Percentiles rank a stretch among this genome's conserved stretches.
These are phyloP conservation scores for Sericinus montela DNA, from an alignment of 2,888 invertebrate species.

Conservation along the genomic window DNA sequence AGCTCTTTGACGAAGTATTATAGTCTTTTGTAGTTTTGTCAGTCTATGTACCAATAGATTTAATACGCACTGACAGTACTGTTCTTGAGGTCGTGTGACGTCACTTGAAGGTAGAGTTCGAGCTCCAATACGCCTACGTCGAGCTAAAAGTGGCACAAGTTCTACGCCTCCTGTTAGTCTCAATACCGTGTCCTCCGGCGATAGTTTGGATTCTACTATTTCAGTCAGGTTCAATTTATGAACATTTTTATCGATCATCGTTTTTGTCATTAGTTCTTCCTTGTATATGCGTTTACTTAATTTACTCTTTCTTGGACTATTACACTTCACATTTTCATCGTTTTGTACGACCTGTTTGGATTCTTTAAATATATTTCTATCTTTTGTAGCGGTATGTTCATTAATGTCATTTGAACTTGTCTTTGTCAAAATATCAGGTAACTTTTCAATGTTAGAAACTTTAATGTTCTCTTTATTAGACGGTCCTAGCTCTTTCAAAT, in stretches of 20 bases:
- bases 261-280: constrained; percentile 46
- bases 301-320: constrained; percentile 49
- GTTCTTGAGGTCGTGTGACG: constrained; percentile 64
- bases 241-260: constrained; percentile 41
- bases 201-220: constrained; percentile 45
- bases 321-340: constrained; percentile 28
- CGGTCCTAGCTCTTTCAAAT: constrained; percentile 35
- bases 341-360: constrained; percentile 17
- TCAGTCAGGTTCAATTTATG: constrained; percentile 25
- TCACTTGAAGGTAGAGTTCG: constrained; percentile 70
- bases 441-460: constrained; percentile 41
- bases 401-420: constrained; percentile 27
- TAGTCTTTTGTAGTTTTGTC: constrained; percentile 25
- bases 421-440: constrained; percentile 52
- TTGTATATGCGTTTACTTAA: constrained; percentile 56
- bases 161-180: constrained; percentile 84
- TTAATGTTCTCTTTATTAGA: constrained; percentile 46
- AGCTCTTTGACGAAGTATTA: constrained; percentile 27
- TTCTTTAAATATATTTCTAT: background rate
- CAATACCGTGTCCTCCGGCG: constrained; percentile 60
- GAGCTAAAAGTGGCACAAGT: constrained; percentile 86
- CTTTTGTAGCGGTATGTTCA: constrained; percentile 24
- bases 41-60: constrained; percentile 18
- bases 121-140: constrained; percentile 77
- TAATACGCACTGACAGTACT: constrained; percentile 62